Evolutionary conservation across 2,888 invertebrate species (phyloP).

Genomic region (Ecdyonurus torrentis): DNA sequence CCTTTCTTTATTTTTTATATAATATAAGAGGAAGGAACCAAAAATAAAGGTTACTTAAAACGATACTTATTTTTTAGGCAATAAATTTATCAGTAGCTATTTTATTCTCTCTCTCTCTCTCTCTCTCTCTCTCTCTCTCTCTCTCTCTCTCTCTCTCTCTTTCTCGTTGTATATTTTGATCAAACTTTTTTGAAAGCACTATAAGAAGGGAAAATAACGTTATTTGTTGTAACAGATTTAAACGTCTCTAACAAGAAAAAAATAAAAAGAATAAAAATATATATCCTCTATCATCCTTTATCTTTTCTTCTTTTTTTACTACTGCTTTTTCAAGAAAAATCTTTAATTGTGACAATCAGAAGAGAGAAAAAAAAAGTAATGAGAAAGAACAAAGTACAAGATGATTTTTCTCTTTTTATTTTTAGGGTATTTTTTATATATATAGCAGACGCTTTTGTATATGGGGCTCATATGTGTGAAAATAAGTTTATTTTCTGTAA

Average conservation of each 20-base stretch:
- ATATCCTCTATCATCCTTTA: neutral
- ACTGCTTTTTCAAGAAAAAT: too few species aligned
- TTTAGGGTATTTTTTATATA: neutral
- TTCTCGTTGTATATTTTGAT: neutral
- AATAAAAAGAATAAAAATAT: neutral
- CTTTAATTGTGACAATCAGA: neutral
- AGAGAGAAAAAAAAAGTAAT: neutral
- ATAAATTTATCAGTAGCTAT: neutral
- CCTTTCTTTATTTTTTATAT: neutral
- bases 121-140: neutral
- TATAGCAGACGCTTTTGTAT: neutral
- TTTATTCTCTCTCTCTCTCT: neutral
- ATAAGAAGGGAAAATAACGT: neutral
- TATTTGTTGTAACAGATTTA: neutral
- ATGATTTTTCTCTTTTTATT: neutral
- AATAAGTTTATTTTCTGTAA: neutral
- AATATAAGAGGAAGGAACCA: neutral
- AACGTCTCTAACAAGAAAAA: neutral
- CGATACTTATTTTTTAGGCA: neutral
- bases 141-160: neutral
- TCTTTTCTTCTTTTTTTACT: neutral
- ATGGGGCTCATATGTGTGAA: neutral
- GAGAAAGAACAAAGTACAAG: neutral
- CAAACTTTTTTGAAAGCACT: neutral
- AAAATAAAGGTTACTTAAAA: neutral